Evolutionary conservation across 2,797 vertebrate species (phyloP).

Genomic region (Sciurus vulgaris): DNA sequence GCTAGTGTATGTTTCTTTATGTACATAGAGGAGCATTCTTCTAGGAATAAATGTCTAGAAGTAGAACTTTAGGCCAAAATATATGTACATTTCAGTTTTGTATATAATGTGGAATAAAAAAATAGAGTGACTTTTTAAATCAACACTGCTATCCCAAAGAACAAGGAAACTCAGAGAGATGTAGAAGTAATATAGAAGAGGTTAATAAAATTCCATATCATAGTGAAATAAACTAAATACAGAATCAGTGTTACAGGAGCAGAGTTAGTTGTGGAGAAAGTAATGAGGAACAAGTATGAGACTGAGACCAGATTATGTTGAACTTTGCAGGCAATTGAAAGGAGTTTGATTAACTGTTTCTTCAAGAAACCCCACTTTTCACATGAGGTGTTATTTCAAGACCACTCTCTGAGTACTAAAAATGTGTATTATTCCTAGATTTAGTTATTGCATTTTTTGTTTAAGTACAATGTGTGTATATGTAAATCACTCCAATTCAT

Average conservation of each 20-base stretch:
- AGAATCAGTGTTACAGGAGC: not conserved
- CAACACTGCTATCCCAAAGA: not conserved
- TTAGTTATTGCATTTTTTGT: not conserved
- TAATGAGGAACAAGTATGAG: not conserved
- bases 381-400: not conserved
- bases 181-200: not conserved
- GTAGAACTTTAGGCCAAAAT: not conserved
- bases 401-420: not conserved
- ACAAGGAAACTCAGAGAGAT: not conserved
- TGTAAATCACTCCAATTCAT: not conserved
- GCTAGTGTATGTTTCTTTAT: not conserved
- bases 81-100: not conserved
- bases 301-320: not conserved
- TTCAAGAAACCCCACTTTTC: not conserved
- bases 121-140: not conserved
- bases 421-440: not conserved
- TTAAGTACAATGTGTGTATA: not conserved
- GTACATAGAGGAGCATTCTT: not conserved
- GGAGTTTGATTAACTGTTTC: not conserved
- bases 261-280: not conserved
- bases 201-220: not conserved
- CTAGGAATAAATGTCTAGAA: slow-evolving; percentile 25
- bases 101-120: not conserved
- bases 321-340: not conserved
- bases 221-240: not conserved